Conservation (phyloP, 2,888 invertebrate species). For the Phengaris arion region DNA sequence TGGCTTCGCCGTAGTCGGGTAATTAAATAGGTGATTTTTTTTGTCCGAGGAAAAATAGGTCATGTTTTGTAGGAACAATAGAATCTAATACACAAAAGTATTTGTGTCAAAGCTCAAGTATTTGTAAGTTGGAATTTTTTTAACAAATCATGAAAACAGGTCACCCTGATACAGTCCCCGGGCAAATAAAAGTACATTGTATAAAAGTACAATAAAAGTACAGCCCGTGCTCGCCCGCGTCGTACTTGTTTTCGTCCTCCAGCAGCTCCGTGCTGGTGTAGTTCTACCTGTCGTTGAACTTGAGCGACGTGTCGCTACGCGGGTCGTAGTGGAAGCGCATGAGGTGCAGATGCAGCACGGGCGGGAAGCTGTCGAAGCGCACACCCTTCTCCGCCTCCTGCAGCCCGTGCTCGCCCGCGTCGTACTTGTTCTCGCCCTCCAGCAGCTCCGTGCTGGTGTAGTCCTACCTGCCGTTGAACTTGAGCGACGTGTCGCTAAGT, state of each 20-base stretch:
- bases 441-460: slow-evolving; percentile 92
- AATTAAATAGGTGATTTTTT: too few relatives aligned
- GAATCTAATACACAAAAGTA: too few relatives aligned
- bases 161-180: too few relatives aligned
- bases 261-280: slow-evolving; percentile 92
- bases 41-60: too few relatives aligned
- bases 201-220: too few relatives aligned
- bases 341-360: slow-evolving; percentile 97
- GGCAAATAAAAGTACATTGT: too few relatives aligned
- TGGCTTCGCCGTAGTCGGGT: too few relatives aligned
- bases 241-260: slow-evolving; percentile 90
- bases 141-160: too few relatives aligned
- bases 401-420: slow-evolving; percentile 92
- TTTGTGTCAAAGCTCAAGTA: too few relatives aligned
- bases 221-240: too few relatives aligned
- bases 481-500: slow-evolving; percentile 97
- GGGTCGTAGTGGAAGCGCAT: slow-evolving; percentile 99
- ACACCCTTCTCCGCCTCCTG: slow-evolving; percentile 99
- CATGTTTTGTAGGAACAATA: too few relatives aligned
- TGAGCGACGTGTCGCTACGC: slow-evolving; percentile 97
- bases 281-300: slow-evolving; percentile 89
- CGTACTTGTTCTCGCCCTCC: slow-evolving; percentile 91
- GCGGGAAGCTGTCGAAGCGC: slow-evolving; percentile 96
- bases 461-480: slow-evolving; percentile 89
- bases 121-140: too few relatives aligned